Base-by-base conservation (phyloP, 2,888 invertebrate genomes). In the Hedya salicella region DNA sequence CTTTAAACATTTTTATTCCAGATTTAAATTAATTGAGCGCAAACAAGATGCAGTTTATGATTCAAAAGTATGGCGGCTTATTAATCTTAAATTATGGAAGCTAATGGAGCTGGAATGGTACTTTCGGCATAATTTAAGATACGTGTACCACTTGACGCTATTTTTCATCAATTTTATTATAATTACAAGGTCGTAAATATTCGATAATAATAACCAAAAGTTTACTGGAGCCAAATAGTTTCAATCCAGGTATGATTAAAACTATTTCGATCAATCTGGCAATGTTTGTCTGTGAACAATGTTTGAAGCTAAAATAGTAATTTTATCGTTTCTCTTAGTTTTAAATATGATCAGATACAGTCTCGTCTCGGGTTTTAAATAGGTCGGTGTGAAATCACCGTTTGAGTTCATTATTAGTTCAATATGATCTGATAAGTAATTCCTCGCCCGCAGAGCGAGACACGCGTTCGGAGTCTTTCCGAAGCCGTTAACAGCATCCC, bases 1-100 rank as follows among this genome's bases (percentile, higher is more conserved):
- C 76, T 77, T 78, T 77, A 75, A 81, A 79, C 77, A 78, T 83
- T 88, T 85, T 83, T 74, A 86, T 85, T 86, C 83, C 74, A 82
- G 75, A 85, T 88, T 87, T 84, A 85, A 87, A 88, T 89, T 90
- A 89, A 90, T 89, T 86, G 81, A 89, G 81, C 79, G 81, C 87
- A 89, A 91, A 91, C 84, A 89, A 87, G 82, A 79, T 75, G 71
- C 76, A 69, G 77, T 85, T 89, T 86, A 88, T 80, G 83, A 80
- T 72, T 73, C 73, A 74, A 73, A 80, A 79, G 79, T 80, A 81
- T 81, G 80, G 75, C 71, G 74, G 75, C 78, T 80, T 77, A 77
- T 82, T 81, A 78, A 71, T 82, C 76, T 80, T 79, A 80, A 81
- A 83, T 81, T 80, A 81, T 79, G 78, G 71, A 71, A 73, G 66